Evolutionary conservation across 2,113 vertebrate species (phyloP).

Genomic region (Clupea harengus): DNA sequence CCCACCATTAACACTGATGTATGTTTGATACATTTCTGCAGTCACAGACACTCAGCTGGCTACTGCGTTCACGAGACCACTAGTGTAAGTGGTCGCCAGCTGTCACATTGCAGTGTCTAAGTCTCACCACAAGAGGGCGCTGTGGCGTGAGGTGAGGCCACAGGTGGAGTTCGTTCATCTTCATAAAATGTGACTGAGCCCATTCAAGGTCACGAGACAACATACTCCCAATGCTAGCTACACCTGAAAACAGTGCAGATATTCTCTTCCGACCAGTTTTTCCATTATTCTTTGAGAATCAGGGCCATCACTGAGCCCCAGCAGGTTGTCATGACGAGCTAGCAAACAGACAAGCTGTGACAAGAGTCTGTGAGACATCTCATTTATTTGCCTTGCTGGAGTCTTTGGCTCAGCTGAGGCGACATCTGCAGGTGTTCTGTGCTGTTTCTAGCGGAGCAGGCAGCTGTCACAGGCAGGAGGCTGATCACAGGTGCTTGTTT

Average conservation of each 20-base stretch:
- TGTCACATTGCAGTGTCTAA: background rate
- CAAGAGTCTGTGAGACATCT: background rate
- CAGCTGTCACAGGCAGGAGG: background rate
- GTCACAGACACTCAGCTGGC: background rate
- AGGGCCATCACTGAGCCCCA: background rate
- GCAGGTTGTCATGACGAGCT: background rate
- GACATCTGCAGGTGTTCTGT: background rate
- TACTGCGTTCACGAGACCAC: background rate
- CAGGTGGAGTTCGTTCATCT: background rate
- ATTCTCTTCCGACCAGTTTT: background rate
- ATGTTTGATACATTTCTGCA: background rate
- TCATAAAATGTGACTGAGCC: background rate
- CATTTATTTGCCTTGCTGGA: slow-evolving; percentile 1
- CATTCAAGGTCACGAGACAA: background rate
- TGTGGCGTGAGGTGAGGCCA: background rate
- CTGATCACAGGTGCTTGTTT: background rate
- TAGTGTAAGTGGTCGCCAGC: background rate
- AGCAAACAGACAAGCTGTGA: background rate
- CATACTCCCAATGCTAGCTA: background rate
- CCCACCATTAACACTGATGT: background rate
- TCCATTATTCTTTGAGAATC: background rate
- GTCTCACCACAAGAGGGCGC: background rate
- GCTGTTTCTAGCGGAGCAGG: background rate
- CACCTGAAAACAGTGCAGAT: background rate
- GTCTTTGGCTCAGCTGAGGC: background rate